Evolutionary conservation across 2,797 vertebrate genomes (phyloP), one percentile per base, ranked within the genome.

Genomic region (Malacoctenus gilli): DNA sequence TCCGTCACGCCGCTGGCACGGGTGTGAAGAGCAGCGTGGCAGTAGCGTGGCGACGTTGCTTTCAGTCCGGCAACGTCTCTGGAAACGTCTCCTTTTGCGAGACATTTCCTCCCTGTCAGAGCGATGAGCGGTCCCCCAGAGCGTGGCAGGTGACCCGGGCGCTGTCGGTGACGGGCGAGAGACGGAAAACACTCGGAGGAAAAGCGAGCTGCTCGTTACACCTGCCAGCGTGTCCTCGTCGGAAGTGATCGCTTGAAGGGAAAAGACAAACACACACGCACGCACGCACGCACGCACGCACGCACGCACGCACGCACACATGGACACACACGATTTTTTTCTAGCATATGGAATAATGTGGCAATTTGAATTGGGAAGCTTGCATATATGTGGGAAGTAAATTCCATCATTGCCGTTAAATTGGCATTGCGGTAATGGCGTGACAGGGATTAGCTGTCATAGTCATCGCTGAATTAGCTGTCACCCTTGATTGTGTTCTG

Each of bases 401-500:
- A 64, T 74, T 53, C 36, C 30, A 44, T 35, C 41, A 55, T 50
- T 38, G 41, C 21, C 38, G 52, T 77, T 63, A 68, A 77, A 75
- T 22, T 34, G 35, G 28, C 49, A 47, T 65, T 75, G 66, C 30
- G 50, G 2, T 59, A 57, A 63, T 44, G 60, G 32, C 50, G 48
- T 55, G 51, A 54, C 13, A 50, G 15, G 39, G 61, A 71, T 64
- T 44, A 41, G 47, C 40, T 46, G 68, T 80, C 37, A 63, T 46
- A 65, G 48, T 41, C 8, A 9, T 28, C 13, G 34, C 39, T 51
- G 36, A 49, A 61, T 50, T 52, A 32, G 69, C 57, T 60, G 61
- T 72, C 64, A 61, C 51, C 16, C 2, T 16, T 68, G 47, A 68
- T 72, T 79, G 64, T 58, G 50, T 71, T 68, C 46, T 72, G 60